Base-by-base conservation (phyloP, 2,888 invertebrate species). In the Orthonychiurus folsomi region DNA sequence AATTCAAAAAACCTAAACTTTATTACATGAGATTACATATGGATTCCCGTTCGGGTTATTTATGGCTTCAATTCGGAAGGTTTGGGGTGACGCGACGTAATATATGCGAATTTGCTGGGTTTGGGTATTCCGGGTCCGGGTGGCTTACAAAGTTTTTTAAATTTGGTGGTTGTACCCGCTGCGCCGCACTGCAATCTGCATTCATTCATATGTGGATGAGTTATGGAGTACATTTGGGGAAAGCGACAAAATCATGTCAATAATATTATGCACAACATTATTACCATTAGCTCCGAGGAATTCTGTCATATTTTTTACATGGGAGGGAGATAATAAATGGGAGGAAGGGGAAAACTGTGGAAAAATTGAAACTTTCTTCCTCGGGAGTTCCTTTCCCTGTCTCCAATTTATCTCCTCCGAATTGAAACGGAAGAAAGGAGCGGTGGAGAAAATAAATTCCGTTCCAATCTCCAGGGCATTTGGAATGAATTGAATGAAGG, bases 231-330 rank as follows among this genome's bases (percentile, higher is more conserved):
- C 37, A 37, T 37, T 37, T 37, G 37, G 9, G 5, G 15, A 15
- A 37, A 37, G 37, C 37, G 37, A 37, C 37, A 37, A 37, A 37
- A 37, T 37, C 37, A 37, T 37, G 37, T 37, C 37, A 37, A 37
- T 37, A 37, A 37, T 37, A 15, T 37, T 37, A 37, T 37, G 37
- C 37, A 37, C 37, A 37, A 37, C 15, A 37, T 37, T 37, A 37
- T 37, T 37, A 37, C 37, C 37, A 9, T 37, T 37, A 5, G 5
- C 15, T 15, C 37, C 15, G 9, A 5, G 9, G 5, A 9, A 9
- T 37, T 15, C 37, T 37, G 15, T 9, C 5, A 37, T 9, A 37
- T 9, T 9, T 9, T 37, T 9, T 9, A 37, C 15, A 37, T 5
- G 37, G 15, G 5, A 5, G 5, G 15, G 37, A 15, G 37, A 37